phyloP scores from a whole-genome alignment of 2,888 invertebrate species.

The Siphlonurus alternatus region DNA sequence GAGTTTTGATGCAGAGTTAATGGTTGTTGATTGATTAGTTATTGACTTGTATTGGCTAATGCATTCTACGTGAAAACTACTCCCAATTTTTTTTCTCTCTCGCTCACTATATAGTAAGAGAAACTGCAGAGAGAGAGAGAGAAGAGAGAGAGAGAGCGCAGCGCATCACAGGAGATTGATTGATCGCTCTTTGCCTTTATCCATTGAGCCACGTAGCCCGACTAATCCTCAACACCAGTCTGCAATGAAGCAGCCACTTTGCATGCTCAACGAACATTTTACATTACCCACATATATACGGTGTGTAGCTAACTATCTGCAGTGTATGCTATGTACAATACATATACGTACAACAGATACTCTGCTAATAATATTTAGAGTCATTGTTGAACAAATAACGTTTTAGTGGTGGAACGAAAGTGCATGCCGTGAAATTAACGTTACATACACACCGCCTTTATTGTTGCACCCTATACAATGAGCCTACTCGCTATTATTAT shows the following conservation, averaged over 20 bases:
- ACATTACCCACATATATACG: neutral
- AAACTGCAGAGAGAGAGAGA: neutral
- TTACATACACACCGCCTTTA: too few species aligned
- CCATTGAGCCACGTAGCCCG: neutral
- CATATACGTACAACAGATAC: neutral
- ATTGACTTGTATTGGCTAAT: neutral
- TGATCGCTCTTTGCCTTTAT: neutral
- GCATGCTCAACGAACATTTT: neutral
- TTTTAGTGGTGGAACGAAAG: neutral
- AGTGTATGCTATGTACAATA: too few species aligned
- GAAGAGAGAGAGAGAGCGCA: neutral
- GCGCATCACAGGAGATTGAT: neutral
- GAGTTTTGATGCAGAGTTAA: neutral
- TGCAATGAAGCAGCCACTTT: neutral
- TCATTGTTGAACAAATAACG: neutral
- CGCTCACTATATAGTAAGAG: too few species aligned
- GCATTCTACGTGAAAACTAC: neutral
- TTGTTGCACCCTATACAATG: too few species aligned
- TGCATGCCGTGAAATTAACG: neutral
- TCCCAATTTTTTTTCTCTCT: too few species aligned
- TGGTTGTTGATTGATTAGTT: neutral
- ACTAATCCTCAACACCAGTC: neutral
- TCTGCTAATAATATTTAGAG: neutral
- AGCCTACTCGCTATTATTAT: too few species aligned
- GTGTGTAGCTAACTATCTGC: too few species aligned